Percentiles rank a stretch among this genome's conserved stretches.
These are phyloP conservation scores for Bostrychus sinensis DNA, from an alignment of 2,113 vertebrate genomes.

Conservation along the genomic window DNA sequence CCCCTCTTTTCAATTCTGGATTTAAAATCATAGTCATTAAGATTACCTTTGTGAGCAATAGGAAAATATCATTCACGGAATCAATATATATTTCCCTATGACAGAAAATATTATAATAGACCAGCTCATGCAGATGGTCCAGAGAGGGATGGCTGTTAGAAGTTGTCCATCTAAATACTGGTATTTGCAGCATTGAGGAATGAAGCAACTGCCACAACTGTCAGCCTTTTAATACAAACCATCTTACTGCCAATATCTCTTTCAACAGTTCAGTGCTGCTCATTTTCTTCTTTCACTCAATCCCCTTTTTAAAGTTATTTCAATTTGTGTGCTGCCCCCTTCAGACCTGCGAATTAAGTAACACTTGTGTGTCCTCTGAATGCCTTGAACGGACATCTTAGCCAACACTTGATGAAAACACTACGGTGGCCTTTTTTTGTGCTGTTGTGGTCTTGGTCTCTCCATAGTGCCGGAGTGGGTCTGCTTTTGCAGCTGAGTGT, in stretches of 20 bases:
- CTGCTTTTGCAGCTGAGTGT: conserved; percentile 72
- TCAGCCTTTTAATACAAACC: conserved; percentile 36
- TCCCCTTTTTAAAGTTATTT: neutral
- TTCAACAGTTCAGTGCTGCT: conserved; percentile 15
- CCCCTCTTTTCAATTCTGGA: conserved; percentile 75
- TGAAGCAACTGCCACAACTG: conserved; percentile 74
- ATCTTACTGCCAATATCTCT: conserved; percentile 25
- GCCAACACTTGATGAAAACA: conserved; percentile 47
- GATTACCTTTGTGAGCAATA: conserved; percentile 82
- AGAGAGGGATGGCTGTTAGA: conserved; percentile 67
- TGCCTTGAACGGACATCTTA: conserved; percentile 39
- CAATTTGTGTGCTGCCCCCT: neutral
- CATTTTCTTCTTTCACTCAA: conserved; percentile 12
- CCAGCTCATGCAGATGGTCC: conserved; percentile 62
- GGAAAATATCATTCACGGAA: conserved; percentile 84
- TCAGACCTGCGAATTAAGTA: neutral
- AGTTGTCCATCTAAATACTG: conserved; percentile 47
- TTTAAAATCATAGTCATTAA: conserved; percentile 72
- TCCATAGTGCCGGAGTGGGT: conserved; percentile 60
- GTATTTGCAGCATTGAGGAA: conserved; percentile 27
- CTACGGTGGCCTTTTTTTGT: conserved; percentile 31
- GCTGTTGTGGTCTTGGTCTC: conserved; percentile 48
- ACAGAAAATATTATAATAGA: conserved; percentile 70
- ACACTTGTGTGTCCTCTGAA: conserved; percentile 18
- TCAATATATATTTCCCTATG: conserved; percentile 83